Percentiles rank a stretch among this genome's conserved stretches.
These are phyloP conservation scores for Aromia moschata DNA, from an alignment of 2,888 invertebrate species.

Conservation along the genomic window DNA sequence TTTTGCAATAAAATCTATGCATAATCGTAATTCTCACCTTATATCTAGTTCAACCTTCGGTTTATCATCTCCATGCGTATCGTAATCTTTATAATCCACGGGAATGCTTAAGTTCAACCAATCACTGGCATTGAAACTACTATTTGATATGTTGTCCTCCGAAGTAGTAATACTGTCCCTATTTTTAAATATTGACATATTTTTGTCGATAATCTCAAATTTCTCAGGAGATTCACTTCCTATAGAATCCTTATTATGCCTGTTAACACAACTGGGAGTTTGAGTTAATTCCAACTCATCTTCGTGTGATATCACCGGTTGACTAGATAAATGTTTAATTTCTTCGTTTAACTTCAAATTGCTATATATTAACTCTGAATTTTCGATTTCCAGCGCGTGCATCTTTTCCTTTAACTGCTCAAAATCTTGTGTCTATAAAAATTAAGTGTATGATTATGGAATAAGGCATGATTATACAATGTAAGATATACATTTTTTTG, in stretches of 20 bases:
- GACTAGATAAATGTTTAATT: conserved; percentile 47
- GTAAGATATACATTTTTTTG: too few species aligned
- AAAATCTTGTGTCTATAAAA: conserved; percentile 8
- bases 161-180: conserved; percentile 48
- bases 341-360: conserved; percentile 59
- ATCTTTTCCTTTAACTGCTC: conserved; percentile 56
- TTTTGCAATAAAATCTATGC: too few species aligned
- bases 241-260: conserved; percentile 52
- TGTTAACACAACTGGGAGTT: conserved; percentile 3
- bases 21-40: conserved; percentile 22
- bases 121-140: conserved; percentile 56
- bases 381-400: conserved; percentile 58
- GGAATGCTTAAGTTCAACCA: conserved; percentile 62
- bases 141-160: conserved; percentile 58
- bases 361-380: conserved; percentile 58
- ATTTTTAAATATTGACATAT: conserved; percentile 45
- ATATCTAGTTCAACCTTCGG: conserved; percentile 25
- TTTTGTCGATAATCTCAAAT: conserved; percentile 68
- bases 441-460: too few species aligned
- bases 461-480: too few species aligned
- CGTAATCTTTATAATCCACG: conserved; percentile 29
- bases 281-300: conserved; percentile 20
- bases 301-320: conserved; percentile 15
- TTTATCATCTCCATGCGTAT: conserved; percentile 27
- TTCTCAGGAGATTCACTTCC: conserved; percentile 70